phyloP scores from a whole-genome alignment of 2,797 vertebrate genomes.

The Callimico goeldii region DNA sequence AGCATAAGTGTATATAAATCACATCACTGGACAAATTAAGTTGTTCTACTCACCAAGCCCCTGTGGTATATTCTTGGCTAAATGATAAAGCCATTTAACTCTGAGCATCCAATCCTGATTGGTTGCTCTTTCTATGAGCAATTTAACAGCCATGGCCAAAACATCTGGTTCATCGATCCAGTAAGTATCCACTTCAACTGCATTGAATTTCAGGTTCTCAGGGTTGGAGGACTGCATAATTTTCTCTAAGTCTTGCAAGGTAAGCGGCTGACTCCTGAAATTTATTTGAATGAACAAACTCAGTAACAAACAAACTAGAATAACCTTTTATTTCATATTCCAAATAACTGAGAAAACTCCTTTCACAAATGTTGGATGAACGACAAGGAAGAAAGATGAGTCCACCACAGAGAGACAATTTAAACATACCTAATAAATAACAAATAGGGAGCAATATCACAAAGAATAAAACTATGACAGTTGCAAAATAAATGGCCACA shows the following conservation, averaged over 20 bases:
- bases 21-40: conserved; percentile 7
- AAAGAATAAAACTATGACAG: not conserved
- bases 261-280: conserved; percentile 92
- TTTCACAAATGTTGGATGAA: not conserved
- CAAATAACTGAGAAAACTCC: conserved; percentile 7
- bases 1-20: not conserved
- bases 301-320: not conserved
- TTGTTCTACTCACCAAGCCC: conserved; percentile 82
- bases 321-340: conserved; percentile 7
- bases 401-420: not conserved
- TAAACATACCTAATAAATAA: not conserved
- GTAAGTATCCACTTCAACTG: conserved; percentile 82
- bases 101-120: conserved; percentile 95
- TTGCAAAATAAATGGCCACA: not conserved
- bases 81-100: conserved; percentile 93
- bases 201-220: conserved; percentile 88
- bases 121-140: conserved; percentile 92
- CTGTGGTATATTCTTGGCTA: conserved; percentile 87
- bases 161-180: conserved; percentile 88
- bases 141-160: conserved; percentile 89
- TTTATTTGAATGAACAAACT: conserved; percentile 50
- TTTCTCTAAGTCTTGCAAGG: conserved; percentile 91
- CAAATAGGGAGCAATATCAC: not conserved
- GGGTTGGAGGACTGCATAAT: conserved; percentile 87
- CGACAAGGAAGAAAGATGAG: not conserved